These are phyloP conservation scores for Aurelia coerulea DNA, from an alignment of 30 jellyfish, hydroid and myxozoan genomes.

Conservation along the genomic window DNA sequence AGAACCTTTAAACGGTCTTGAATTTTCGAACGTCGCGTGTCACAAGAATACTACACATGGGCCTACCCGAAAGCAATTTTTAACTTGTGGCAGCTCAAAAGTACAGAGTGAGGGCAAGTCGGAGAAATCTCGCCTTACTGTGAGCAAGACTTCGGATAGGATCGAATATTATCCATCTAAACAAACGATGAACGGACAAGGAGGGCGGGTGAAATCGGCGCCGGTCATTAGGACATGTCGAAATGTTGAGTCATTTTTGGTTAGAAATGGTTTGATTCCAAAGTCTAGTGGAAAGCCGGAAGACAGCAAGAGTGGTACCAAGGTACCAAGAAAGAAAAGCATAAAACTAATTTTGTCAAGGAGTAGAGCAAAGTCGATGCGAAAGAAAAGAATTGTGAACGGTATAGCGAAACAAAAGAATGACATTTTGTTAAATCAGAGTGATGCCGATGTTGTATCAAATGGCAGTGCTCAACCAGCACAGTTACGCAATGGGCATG, in stretches of 20 bases:
- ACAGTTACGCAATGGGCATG: not conserved
- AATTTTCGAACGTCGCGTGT: not conserved
- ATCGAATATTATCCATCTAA: not conserved
- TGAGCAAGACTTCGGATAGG: not conserved
- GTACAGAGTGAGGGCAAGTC: not conserved
- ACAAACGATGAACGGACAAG: not conserved
- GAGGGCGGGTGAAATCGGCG: constrained; percentile 36
- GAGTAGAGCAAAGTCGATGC: constrained; percentile 61
- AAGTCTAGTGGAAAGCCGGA: constrained; percentile 35
- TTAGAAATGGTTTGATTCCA: constrained; percentile 85
- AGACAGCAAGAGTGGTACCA: not conserved
- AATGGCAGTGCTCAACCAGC: too few relatives aligned
- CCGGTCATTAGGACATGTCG: constrained; percentile 29
- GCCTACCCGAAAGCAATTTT: too few relatives aligned
- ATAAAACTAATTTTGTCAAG: constrained; percentile 60
- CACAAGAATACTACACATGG: not conserved
- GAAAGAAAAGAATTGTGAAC: constrained; percentile 20
- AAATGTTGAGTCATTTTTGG: constrained; percentile 83
- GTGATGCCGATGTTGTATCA: too few relatives aligned
- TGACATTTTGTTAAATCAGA: not conserved
- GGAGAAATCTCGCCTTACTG: not conserved
- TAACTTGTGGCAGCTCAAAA: not conserved
- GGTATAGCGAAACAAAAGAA: constrained; percentile 15
- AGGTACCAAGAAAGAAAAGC: constrained; percentile 72
- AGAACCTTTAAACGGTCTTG: not conserved